Evolutionary conservation across 2,113 vertebrate genomes (phyloP).

Genomic region (Laticauda colubrina): DNA sequence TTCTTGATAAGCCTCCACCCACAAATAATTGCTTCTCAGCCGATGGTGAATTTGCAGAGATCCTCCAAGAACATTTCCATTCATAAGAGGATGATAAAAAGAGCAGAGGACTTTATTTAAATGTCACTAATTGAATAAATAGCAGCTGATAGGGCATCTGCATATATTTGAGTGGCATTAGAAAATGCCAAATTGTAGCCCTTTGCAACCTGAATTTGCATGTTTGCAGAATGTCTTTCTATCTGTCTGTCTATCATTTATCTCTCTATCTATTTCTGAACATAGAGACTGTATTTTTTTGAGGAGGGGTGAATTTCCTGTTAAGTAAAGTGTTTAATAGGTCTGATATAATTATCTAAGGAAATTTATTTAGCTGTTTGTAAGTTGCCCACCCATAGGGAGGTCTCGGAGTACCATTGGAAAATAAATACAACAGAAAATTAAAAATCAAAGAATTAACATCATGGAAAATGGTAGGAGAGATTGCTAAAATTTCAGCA

Average conservation of each 20-base stretch:
- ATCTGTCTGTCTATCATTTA: no score
- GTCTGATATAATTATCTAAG: neutral
- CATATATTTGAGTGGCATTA: conserved; percentile 36
- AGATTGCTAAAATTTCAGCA: neutral
- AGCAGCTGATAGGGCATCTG: neutral
- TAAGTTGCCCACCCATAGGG: neutral
- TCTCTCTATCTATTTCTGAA: neutral
- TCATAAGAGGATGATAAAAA: neutral
- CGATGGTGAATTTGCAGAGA: neutral
- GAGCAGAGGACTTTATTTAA: conserved; percentile 16
- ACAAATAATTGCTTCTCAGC: neutral
- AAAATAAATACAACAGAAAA: neutral
- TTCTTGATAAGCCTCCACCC: neutral
- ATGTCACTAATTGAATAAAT: conserved; percentile 36
- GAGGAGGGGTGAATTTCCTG: neutral
- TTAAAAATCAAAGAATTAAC: neutral
- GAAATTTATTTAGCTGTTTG: neutral
- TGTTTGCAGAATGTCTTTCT: neutral
- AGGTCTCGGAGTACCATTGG: neutral
- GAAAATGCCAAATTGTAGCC: conserved; percentile 35
- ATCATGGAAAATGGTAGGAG: neutral
- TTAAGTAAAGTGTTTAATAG: no score
- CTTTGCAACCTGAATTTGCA: conserved; percentile 30
- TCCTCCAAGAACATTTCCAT: neutral
- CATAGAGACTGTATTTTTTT: neutral